phyloP scores from a whole-genome alignment of 2,888 invertebrate genomes.

The Rhaphigaster nebulosa region DNA sequence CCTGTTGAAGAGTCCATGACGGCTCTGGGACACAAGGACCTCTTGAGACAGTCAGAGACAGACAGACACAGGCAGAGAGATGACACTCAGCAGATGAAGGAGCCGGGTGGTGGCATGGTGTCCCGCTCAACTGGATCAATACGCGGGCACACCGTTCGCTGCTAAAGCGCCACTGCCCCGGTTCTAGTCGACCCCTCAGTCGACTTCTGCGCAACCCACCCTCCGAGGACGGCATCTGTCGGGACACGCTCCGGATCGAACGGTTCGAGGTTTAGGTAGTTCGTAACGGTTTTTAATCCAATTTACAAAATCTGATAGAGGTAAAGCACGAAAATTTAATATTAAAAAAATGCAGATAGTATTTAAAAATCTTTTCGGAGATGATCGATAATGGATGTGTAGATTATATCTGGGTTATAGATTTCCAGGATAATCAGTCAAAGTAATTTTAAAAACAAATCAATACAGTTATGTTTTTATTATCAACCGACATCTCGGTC shows the following conservation, averaged over 20 bases:
- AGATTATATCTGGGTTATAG: no score
- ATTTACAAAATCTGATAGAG: not conserved
- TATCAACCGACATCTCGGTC: no score
- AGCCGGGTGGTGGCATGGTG: conserved; percentile 45
- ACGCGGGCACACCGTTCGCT: conserved; percentile 47
- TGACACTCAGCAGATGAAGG: not conserved
- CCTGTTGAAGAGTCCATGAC: not conserved
- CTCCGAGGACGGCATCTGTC: conserved; percentile 44
- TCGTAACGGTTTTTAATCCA: not conserved
- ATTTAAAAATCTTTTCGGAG: no score
- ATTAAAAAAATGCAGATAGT: no score
- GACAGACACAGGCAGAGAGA: not conserved
- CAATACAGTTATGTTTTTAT: no score
- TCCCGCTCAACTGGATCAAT: conserved; percentile 46
- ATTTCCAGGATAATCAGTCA: no score
- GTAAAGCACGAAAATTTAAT: not conserved
- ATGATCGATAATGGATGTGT: no score
- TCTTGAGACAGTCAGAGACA: not conserved
- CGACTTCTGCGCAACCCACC: conserved; percentile 44
- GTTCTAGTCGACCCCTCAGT: not conserved
- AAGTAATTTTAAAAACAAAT: no score
- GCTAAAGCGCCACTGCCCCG: conserved; percentile 46
- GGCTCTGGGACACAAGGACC: not conserved
- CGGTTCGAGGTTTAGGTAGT: not conserved
- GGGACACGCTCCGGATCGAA: conserved; percentile 11